Conservation (phyloP, 2,888 invertebrate species). For the Rhagophthalmus giganteus region DNA sequence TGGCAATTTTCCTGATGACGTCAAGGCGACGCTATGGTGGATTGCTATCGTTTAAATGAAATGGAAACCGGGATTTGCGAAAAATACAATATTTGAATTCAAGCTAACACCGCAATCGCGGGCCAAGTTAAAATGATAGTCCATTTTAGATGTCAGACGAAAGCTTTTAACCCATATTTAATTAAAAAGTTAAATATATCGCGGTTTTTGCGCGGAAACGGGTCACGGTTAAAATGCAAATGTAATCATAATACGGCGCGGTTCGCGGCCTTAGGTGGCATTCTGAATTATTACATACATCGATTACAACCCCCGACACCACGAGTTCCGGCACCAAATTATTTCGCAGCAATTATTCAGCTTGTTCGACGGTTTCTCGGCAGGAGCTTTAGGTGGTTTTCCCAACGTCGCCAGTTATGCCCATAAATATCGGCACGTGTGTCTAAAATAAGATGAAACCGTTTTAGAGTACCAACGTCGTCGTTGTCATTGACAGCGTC, state of each 20-base stretch:
- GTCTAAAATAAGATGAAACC: no score
- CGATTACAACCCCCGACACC: constrained; percentile 38
- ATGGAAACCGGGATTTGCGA: constrained; percentile 39
- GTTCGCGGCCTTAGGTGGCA: constrained; percentile 38
- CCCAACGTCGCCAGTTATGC: no score
- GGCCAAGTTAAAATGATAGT: constrained; percentile 28
- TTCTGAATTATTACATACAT: constrained; percentile 38
- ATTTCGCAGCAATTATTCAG: constrained; percentile 41
- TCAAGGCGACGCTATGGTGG: constrained; percentile 35
- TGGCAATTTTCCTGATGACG: constrained; percentile 40
- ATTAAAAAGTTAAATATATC: constrained; percentile 46
- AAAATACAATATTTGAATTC: constrained; percentile 32
- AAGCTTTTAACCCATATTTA: constrained; percentile 40
- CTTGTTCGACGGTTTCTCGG: constrained; percentile 13
- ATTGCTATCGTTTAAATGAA: constrained; percentile 41
- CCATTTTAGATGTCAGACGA: constrained; percentile 27
- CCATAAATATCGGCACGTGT: no score
- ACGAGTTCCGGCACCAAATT: constrained; percentile 37
- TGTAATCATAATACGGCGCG: constrained; percentile 42
- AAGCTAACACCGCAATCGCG: constrained; percentile 23
- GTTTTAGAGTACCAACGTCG: no score
- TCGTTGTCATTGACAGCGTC: constrained; percentile 2
- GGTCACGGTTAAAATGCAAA: constrained; percentile 45
- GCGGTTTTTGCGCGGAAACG: constrained; percentile 38
- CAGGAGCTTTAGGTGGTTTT: no score